Percentiles rank a stretch among this genome's conserved stretches.
Conservation (phyloP, 2,797 vertebrate genomes). For the Hydrophis major region DNA sequence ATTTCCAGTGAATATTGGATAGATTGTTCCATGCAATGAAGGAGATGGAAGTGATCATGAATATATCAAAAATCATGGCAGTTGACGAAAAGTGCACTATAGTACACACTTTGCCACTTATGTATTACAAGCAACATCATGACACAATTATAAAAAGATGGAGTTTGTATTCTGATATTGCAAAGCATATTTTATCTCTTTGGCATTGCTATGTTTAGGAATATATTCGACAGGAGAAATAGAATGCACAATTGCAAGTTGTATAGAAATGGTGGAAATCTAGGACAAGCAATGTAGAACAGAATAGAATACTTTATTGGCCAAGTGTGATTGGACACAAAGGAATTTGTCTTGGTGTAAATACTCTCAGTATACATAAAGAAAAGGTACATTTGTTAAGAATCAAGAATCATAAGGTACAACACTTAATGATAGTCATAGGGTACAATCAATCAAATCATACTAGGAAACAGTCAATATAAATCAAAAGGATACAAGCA, state of each 20-base stretch:
- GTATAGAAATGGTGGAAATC: neutral
- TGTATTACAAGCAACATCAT: neutral
- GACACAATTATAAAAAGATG: neutral
- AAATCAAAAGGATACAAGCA: too few species aligned
- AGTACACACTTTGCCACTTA: neutral
- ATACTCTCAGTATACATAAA: too few species aligned
- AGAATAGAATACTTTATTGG: too few species aligned
- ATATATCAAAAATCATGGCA: neutral
- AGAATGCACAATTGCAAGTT: neutral
- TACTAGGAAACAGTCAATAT: too few species aligned
- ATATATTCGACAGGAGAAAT: neutral
- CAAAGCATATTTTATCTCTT: neutral
- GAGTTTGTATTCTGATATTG: neutral
- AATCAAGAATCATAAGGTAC: too few species aligned
- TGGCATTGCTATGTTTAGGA: neutral
- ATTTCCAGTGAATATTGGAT: neutral
- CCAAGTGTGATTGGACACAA: too few species aligned
- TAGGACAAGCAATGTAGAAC: neutral
- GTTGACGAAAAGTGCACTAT: neutral
- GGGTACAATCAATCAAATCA: too few species aligned
- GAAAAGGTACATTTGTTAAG: too few species aligned
- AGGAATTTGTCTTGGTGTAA: too few species aligned
- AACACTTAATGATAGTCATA: too few species aligned
- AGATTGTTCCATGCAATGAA: neutral
- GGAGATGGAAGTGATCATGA: neutral